A percentile compares a stretch with the other conserved stretches of the same genome.
Conservation (phyloP, 2,888 invertebrate genomes). For the Sarcophaga variegata region DNA sequence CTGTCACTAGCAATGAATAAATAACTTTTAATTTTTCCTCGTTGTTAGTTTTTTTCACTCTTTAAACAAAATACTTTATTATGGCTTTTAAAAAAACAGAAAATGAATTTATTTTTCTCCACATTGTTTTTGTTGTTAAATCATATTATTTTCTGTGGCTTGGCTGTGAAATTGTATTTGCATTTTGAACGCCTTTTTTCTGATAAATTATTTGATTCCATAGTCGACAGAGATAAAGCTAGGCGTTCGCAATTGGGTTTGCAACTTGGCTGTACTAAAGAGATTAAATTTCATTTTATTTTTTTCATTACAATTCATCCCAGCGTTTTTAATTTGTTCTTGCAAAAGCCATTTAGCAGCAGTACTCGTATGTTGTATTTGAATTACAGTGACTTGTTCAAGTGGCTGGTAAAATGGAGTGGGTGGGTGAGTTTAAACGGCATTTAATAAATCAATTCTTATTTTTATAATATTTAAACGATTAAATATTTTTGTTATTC, state of each 20-base stretch:
- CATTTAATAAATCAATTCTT: no score
- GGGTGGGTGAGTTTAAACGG: background rate
- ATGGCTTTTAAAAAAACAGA: no score
- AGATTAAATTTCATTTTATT: no score
- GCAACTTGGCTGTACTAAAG: no score
- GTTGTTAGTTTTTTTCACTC: background rate
- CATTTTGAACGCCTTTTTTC: background rate
- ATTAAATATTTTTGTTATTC: background rate
- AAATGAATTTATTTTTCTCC: background rate
- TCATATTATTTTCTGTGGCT: no score
- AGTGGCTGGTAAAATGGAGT: background rate
- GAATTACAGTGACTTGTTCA: background rate
- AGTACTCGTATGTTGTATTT: background rate
- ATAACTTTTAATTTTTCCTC: conserved; percentile 42
- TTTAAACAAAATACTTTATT: background rate
- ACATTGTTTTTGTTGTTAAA: background rate
- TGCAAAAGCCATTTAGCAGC: background rate
- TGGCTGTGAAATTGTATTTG: background rate
- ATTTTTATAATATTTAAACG: background rate
- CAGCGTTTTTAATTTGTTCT: background rate
- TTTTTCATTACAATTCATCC: background rate
- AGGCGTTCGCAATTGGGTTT: no score
- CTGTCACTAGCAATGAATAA: conserved; percentile 66
- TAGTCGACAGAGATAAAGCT: no score
- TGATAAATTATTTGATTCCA: no score